phyloP scores from a whole-genome alignment of 37 sponge, comb jelly and placozoan genomes.

The Oopsacas minuta region DNA sequence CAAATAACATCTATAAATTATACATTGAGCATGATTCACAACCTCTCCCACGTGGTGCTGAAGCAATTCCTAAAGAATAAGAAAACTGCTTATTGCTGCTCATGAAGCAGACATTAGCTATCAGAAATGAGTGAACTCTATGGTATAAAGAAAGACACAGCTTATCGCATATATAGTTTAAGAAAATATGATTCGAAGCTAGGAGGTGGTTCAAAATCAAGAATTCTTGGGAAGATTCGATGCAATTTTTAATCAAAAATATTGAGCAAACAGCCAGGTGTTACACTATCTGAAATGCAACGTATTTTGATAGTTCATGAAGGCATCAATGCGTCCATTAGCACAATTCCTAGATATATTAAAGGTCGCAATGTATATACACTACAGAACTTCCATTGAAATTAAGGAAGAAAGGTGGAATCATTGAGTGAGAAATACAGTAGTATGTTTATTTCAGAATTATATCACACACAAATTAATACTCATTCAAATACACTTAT shows the following conservation, averaged over 20 bases:
- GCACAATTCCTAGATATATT: neutral
- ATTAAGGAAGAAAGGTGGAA: no score
- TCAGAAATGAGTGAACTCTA: neutral
- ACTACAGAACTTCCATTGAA: no score
- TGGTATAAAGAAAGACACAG: neutral
- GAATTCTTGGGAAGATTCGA: neutral
- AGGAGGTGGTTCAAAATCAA: neutral
- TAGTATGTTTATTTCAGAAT: no score
- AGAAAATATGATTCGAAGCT: neutral
- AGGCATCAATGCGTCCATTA: neutral
- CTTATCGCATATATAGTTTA: neutral
- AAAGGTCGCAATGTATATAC: no score
- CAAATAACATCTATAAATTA: no score
- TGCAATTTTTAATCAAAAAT: neutral
- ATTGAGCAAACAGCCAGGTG: neutral
- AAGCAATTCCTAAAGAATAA: no score
- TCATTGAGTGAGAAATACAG: no score
- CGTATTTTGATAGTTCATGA: neutral
- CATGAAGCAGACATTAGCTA: neutral
- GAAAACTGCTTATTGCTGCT: neutral
- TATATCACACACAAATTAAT: no score
- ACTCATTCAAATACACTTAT: no score
- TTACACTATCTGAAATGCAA: neutral
- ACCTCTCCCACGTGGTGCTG: no score
- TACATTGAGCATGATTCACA: no score